These are phyloP conservation scores for Thymelicus acteon DNA, from an alignment of 2,888 invertebrate species.

Conservation along the genomic window DNA sequence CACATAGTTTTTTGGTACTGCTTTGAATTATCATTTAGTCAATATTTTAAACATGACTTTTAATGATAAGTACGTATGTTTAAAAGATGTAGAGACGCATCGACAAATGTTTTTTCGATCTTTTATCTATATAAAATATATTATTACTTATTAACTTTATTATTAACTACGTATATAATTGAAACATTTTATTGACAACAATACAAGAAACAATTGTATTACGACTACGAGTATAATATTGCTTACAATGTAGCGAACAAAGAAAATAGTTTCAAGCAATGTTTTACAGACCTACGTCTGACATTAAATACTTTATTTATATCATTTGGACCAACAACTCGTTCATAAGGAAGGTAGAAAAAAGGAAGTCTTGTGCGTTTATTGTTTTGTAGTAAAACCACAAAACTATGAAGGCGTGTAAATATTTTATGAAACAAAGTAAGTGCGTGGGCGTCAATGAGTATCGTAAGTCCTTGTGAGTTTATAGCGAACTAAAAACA, in stretches of 20 bases:
- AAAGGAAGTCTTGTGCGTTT: slow-evolving; percentile 41
- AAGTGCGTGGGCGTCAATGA: slow-evolving; percentile 34
- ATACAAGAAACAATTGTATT: slow-evolving; percentile 1
- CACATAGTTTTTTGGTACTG: too few relatives aligned
- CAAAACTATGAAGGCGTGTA: slow-evolving; percentile 33
- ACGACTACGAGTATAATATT: background rate
- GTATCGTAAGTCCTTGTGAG: slow-evolving; percentile 3
- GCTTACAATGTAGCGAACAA: slow-evolving; percentile 32
- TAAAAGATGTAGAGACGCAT: background rate
- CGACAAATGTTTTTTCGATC: background rate
- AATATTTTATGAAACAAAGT: slow-evolving; percentile 41
- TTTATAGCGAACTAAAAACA: background rate
- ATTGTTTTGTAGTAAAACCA: slow-evolving; percentile 37
- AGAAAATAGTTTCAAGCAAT: slow-evolving; percentile 34
- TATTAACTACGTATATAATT: background rate
- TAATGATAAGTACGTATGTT: too few relatives aligned
- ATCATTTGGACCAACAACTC: slow-evolving; percentile 27
- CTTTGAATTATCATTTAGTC: too few relatives aligned
- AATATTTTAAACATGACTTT: too few relatives aligned
- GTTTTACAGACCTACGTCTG: slow-evolving; percentile 18
- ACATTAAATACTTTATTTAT: slow-evolving; percentile 35
- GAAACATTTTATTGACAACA: background rate
- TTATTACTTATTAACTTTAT: background rate
- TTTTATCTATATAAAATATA: background rate
- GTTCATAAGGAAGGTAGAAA: slow-evolving; percentile 23